Percentiles rank a stretch among this genome's conserved stretches.
These are phyloP conservation scores for Otolemur crassicaudatus DNA, from an alignment of 2,797 vertebrate genomes.

Conservation along the genomic window DNA sequence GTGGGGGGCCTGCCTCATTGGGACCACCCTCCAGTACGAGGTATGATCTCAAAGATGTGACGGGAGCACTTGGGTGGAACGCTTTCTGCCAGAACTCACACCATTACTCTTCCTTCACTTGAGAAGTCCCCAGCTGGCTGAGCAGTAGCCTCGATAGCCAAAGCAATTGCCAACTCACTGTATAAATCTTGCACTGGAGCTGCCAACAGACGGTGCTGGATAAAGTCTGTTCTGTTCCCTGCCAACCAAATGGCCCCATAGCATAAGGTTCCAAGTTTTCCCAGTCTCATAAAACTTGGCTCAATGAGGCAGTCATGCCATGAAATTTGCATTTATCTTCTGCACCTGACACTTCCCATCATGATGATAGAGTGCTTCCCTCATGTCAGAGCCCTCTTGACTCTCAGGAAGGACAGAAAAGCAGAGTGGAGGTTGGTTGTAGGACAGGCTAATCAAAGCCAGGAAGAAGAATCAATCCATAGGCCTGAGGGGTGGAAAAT, in stretches of 20 bases:
- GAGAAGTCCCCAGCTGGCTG: constrained; percentile 77
- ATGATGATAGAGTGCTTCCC: constrained; percentile 75
- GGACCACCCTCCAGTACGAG: background rate
- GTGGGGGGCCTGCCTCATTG: background rate
- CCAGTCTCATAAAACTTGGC: constrained; percentile 81
- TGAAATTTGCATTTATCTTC: constrained; percentile 82
- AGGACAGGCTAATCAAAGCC: constrained; percentile 76
- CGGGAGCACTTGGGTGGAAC: background rate
- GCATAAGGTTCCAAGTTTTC: constrained; percentile 82
- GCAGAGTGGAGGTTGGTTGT: constrained; percentile 67
- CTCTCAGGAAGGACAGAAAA: constrained; percentile 71
- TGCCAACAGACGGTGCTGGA: constrained; percentile 79
- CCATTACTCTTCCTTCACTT: constrained; percentile 67
- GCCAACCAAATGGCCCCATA: constrained; percentile 82
- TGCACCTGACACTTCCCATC: constrained; percentile 81
- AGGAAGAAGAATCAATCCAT: constrained; percentile 71
- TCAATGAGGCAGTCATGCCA: constrained; percentile 74
- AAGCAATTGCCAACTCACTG: constrained; percentile 65
- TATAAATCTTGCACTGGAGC: constrained; percentile 76
- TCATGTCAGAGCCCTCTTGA: constrained; percentile 42
- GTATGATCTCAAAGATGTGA: background rate
- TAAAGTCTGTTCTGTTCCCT: constrained; percentile 76
- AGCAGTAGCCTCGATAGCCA: constrained; percentile 60
- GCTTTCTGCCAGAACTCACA: constrained; percentile 44
- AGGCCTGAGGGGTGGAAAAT: constrained; percentile 69